These are phyloP conservation scores for Diabrotica virgifera DNA, from an alignment of 1,140 invertebrate species.

Conservation along the genomic window DNA sequence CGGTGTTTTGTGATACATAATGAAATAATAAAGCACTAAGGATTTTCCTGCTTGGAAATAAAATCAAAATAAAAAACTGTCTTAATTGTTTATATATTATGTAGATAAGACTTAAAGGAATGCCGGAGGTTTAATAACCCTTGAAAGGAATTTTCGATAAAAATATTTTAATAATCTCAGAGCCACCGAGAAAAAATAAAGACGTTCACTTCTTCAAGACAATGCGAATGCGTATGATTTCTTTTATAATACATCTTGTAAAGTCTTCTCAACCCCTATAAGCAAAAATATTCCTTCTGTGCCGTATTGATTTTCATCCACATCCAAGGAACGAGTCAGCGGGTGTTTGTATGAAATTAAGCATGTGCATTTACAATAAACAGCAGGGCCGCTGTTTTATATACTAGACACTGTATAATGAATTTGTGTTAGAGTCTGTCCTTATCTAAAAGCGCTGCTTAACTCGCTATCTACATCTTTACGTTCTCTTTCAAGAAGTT, in stretches of 20 bases:
- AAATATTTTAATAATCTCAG: neutral
- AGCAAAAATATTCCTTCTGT: conserved; percentile 47
- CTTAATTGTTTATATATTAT: no score
- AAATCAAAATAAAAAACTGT: no score
- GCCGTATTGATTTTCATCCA: conserved; percentile 48
- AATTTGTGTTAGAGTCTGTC: conserved; percentile 44
- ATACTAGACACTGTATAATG: conserved; percentile 48
- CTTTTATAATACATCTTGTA: conserved; percentile 34
- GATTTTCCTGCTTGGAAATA: no score
- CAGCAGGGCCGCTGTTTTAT: conserved; percentile 42
- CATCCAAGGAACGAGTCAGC: conserved; percentile 38
- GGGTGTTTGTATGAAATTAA: conserved; percentile 42
- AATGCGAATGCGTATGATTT: conserved; percentile 24
- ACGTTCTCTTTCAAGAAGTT: conserved; percentile 4
- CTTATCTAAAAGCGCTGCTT: conserved; percentile 31
- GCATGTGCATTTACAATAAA: conserved; percentile 45
- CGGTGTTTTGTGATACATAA: no score
- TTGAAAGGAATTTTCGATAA: neutral
- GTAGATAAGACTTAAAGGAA: no score
- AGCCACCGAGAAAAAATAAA: neutral
- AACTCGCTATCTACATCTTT: conserved; percentile 20
- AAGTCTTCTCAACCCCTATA: conserved; percentile 39
- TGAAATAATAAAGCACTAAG: no score
- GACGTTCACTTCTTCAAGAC: conserved; percentile 8
- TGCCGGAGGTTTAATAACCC: neutral